Evolutionary conservation across 1,140 invertebrate genomes (phyloP).

Genomic region (Diabrotica undecimpunctata): DNA sequence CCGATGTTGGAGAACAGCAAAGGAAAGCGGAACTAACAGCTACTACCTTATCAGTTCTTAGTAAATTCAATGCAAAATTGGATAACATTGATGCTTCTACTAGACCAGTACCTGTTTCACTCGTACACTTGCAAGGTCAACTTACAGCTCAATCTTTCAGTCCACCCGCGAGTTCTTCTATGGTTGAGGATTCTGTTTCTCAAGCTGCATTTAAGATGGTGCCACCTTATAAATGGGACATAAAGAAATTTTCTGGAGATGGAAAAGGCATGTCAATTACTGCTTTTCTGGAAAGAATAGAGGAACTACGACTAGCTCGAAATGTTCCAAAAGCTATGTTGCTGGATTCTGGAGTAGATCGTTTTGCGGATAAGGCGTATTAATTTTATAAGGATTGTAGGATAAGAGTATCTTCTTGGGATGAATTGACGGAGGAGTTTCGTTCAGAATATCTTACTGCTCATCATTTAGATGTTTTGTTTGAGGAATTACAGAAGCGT

Average conservation of each 20-base stretch:
- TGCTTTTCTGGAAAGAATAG: conserved; percentile 1
- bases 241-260: conserved; percentile 6
- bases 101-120: not conserved
- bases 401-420: not conserved
- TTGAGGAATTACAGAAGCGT: conserved; percentile 32
- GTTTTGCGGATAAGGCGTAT: not conserved
- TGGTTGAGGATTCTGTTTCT: not conserved
- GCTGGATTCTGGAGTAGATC: not conserved
- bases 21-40: not conserved
- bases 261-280: conserved; percentile 3
- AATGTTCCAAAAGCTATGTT: conserved; percentile 1
- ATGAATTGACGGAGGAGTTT: not conserved
- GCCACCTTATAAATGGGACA: conserved; percentile 10
- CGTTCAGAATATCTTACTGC: not conserved
- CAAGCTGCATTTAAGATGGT: not conserved
- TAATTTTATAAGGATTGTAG: not conserved
- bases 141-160: not conserved
- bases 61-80: conserved; percentile 2
- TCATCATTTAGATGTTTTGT: conserved; percentile 35
- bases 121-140: not conserved
- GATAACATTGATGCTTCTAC: not conserved
- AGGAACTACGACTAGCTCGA: not conserved
- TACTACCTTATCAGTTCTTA: not conserved
- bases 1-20: not conserved
- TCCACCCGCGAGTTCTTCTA: not conserved